Base-by-base conservation (phyloP, 2,888 invertebrate species). In the Pollenia labialis region DNA sequence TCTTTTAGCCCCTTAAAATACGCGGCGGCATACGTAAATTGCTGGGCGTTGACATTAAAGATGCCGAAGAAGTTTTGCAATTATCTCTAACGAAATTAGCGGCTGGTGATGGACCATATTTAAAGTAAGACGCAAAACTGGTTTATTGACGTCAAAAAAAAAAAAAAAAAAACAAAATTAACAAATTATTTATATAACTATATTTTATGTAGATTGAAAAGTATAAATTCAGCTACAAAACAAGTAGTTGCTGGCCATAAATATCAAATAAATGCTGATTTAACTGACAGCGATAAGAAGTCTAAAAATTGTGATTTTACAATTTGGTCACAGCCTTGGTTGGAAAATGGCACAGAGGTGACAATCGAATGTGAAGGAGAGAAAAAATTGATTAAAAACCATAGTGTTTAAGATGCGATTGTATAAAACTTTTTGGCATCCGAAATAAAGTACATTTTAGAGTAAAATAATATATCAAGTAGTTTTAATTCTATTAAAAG, bases 261-360 rank as follows among this genome's bases (percentile, higher is more conserved):
- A 69, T 95, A 95, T 46, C 94, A 94, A 90, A 94, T 96, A 54
- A 94, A 94, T 87, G 95, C 95, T 60, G 93, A 94, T 88, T 92
- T 96, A 6, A 64, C 88, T 11, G 95, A 95, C 11, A 94, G 94
- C 52, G 95, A 95, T 2, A 93, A 93, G 32, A 88, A 89, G 0
- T 77, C 68, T 7, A 89, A 89, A 68, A 90, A 90, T 52, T 93
- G 92, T 84, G 85, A 89, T 48, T 88, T 93, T 4, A 90, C 91
- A 18, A 93, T 95, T 54, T 95, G 95, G 95, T 94, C 95, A 42
- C 93, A 93, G 79, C 93, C 94, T 0, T 96, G 95, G 96, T 58
- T 94, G 18, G 87, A 90, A 0, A 91, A 92, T 46, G 92, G 92
- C 1, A 92, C 92, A 85, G 91, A 94, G 58, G 91, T 94, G 1